Percentiles rank a stretch among this genome's conserved stretches.
Conservation (phyloP, 2,888 invertebrate genomes). For the Masnerella sp. region DNA sequence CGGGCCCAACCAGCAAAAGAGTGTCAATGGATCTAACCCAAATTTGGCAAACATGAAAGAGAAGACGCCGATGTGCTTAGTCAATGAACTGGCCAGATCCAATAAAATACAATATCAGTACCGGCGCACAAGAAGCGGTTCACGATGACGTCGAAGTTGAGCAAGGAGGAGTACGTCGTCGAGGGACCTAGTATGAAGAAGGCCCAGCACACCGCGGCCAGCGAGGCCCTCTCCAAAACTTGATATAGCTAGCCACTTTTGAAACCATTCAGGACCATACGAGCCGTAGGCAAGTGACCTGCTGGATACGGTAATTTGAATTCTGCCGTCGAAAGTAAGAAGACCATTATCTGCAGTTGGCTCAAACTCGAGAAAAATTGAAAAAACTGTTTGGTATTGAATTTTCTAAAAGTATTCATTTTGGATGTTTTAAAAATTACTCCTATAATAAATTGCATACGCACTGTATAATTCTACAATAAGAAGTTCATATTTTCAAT, state of each 20-base stretch:
- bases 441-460: no score
- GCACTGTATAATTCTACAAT: no score
- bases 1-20: slow-evolving; percentile 64
- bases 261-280: slow-evolving; percentile 80
- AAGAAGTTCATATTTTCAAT: no score
- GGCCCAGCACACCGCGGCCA: slow-evolving; percentile 96
- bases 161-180: slow-evolving; percentile 91
- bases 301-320: slow-evolving; percentile 72
- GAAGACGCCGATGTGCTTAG: slow-evolving; percentile 99
- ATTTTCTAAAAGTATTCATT: no score
- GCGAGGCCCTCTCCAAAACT: slow-evolving; percentile 90
- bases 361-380: no score
- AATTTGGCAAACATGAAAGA: slow-evolving; percentile 91
- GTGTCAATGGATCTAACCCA: slow-evolving; percentile 72
- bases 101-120: slow-evolving; percentile 99
- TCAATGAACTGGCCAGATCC: slow-evolving; percentile 97
- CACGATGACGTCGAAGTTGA: slow-evolving; percentile 95
- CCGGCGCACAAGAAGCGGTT: slow-evolving; percentile 99
- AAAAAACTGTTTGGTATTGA: no score
- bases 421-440: no score
- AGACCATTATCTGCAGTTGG: no score
- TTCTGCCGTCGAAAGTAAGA: no score
- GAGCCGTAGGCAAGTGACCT: slow-evolving; percentile 74
- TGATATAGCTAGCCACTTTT: slow-evolving; percentile 90
- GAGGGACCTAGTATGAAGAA: slow-evolving; percentile 98